Conservation (phyloP, 2,888 invertebrate genomes). For the Stramonita haemastoma region DNA sequence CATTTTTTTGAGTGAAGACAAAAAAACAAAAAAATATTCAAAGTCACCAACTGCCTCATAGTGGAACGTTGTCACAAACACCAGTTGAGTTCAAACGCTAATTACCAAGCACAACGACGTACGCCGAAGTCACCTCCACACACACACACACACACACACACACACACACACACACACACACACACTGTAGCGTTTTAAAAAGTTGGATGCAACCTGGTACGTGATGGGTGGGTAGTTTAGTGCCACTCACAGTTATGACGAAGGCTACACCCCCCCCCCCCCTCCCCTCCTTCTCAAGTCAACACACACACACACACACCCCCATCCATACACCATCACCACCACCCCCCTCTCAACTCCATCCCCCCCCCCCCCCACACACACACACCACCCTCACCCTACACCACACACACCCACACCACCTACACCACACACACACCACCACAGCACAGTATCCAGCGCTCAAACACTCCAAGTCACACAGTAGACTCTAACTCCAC, state of each 20-base stretch:
- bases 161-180: neutral
- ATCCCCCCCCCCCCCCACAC: too few relatives aligned
- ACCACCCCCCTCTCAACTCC: too few relatives aligned
- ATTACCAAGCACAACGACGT: neutral
- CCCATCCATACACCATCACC: neutral
- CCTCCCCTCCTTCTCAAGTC: too few relatives aligned
- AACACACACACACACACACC: neutral
- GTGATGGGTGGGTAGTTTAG: too few relatives aligned
- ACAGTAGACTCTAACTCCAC: slow-evolving; percentile 54
- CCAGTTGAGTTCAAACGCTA: neutral
- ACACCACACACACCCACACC: too few relatives aligned
- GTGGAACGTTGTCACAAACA: neutral
- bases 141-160: neutral
- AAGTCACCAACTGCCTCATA: neutral
- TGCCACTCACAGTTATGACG: too few relatives aligned
- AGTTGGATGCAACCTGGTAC: too few relatives aligned
- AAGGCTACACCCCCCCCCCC: too few relatives aligned
- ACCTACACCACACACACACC: neutral
- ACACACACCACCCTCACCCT: too few relatives aligned
- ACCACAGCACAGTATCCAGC: neutral
- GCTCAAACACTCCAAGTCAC: slow-evolving; percentile 30
- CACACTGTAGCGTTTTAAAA: neutral
- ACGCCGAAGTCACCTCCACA: neutral
- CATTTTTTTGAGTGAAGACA: too few relatives aligned
- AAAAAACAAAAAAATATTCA: too few relatives aligned